These are phyloP conservation scores for Aphodius sticticus DNA, from an alignment of 2,888 invertebrate genomes.

Conservation along the genomic window DNA sequence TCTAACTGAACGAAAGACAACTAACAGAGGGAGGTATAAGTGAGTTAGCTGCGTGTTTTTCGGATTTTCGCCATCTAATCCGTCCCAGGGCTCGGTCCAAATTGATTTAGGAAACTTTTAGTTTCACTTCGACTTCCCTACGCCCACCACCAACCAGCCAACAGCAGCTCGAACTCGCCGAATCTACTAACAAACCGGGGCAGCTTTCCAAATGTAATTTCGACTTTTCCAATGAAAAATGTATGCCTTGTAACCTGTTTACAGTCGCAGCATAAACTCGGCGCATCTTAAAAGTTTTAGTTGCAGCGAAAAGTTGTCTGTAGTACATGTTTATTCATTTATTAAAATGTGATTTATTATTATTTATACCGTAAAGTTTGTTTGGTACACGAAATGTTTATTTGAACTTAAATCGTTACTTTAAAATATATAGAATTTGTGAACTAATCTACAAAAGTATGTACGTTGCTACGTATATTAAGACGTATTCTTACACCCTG, in stretches of 20 bases:
- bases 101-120: constrained; percentile 4
- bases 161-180: background rate
- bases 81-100: background rate
- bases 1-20: background rate
- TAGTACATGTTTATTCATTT: too few species aligned
- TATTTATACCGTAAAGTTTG: too few species aligned
- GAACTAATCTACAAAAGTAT: too few species aligned
- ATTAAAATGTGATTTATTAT: too few species aligned
- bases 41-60: background rate
- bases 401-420: too few species aligned
- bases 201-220: background rate
- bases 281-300: too few species aligned
- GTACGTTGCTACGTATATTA: too few species aligned
- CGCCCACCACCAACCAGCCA: background rate
- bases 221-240: constrained; percentile 4
- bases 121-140: background rate
- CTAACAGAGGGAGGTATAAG: background rate
- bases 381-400: too few species aligned
- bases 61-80: background rate
- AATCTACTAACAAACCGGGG: constrained; percentile 4
- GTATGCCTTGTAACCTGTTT: background rate
- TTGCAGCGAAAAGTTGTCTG: too few species aligned
- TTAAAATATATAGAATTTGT: too few species aligned
- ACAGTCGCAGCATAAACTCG: background rate
- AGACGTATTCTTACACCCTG: too few species aligned